Percentiles rank a stretch among this genome's conserved stretches.
Evolutionary conservation across 1,140 invertebrate genomes (phyloP).

Genomic region (Zaprionus africanus): DNA sequence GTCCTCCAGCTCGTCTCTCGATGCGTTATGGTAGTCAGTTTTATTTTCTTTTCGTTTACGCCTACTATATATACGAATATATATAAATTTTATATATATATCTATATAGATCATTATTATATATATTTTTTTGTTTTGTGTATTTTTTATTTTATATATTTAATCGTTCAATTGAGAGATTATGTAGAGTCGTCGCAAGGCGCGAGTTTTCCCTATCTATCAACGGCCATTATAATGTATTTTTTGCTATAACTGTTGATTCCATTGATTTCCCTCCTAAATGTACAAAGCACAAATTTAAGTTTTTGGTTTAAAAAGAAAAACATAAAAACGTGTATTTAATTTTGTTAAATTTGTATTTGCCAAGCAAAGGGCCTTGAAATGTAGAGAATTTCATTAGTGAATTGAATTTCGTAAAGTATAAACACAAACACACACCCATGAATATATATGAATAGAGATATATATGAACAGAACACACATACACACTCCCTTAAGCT

Average conservation of each 20-base stretch:
- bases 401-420: conserved; percentile 15
- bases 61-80: neutral
- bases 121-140: neutral
- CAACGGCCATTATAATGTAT: neutral
- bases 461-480: neutral
- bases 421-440: conserved; percentile 14
- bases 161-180: conserved; percentile 1
- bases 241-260: neutral
- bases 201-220: neutral
- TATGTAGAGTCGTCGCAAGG: conserved; percentile 1
- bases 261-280: conserved; percentile 7
- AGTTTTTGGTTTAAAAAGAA: neutral
- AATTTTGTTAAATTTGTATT: conserved; percentile 24
- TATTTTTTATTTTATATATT: neutral
- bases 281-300: conserved; percentile 16
- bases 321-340: neutral
- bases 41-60: conserved; percentile 4
- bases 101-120: neutral
- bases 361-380: conserved; percentile 27
- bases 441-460: neutral
- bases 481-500: neutral
- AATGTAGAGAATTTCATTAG: conserved; percentile 1
- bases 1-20: neutral
- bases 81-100: conserved; percentile 4
- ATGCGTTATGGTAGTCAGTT: conserved; percentile 7